A percentile compares a stretch with the other conserved stretches of the same genome.
phyloP scores from a whole-genome alignment of 2,888 invertebrate genomes.

The Aspidapion aeneum region DNA sequence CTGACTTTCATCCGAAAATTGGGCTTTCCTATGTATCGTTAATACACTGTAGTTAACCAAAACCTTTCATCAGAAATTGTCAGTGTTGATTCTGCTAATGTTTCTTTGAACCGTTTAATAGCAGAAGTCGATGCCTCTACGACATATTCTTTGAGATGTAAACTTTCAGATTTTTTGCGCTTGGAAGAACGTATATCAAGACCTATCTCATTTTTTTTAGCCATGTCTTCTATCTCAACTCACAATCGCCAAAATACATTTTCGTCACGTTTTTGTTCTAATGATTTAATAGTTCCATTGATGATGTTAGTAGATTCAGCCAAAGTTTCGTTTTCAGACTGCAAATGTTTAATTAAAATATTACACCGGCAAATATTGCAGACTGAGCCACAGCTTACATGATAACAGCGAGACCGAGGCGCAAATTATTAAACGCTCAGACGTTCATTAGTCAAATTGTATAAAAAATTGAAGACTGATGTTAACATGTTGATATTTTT shows the following conservation, averaged over 20 bases:
- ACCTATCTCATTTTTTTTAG: constrained; percentile 1
- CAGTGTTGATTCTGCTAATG: background rate
- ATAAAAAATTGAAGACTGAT: no score
- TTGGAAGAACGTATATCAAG: constrained; percentile 8
- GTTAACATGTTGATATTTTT: no score
- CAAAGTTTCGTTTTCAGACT: constrained; percentile 6
- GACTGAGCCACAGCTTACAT: no score
- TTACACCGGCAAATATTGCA: no score
- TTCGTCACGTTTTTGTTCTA: constrained; percentile 10
- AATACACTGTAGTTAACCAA: constrained; percentile 10
- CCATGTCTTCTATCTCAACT: constrained; percentile 3
- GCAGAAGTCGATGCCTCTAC: background rate
- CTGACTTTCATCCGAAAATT: constrained; percentile 9
- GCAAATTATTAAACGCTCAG: no score
- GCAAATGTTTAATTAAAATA: constrained; percentile 12
- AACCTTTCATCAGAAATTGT: background rate
- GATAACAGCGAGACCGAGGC: no score
- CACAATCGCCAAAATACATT: constrained; percentile 1
- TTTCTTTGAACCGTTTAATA: background rate
- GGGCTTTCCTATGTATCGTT: constrained; percentile 4
- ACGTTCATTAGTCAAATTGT: no score
- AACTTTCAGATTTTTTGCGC: background rate
- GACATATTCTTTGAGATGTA: constrained; percentile 1
- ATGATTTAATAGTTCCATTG: constrained; percentile 6
- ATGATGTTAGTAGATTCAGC: constrained; percentile 9